Conservation (phyloP, 2,888 invertebrate species). For the Acrobasis suavella region DNA sequence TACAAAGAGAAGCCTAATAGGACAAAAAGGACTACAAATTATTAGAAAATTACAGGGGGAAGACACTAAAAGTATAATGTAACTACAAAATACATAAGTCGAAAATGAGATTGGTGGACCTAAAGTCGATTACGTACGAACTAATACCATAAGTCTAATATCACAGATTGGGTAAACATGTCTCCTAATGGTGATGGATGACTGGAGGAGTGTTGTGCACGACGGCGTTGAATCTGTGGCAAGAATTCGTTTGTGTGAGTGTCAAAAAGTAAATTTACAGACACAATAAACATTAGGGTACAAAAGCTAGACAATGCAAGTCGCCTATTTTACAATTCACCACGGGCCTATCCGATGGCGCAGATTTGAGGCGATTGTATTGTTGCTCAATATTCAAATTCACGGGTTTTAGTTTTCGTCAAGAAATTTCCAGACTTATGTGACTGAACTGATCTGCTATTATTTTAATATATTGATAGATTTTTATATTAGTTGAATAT, state of each 20-base stretch:
- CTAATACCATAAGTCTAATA: slow-evolving; percentile 65
- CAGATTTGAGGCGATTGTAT: slow-evolving; percentile 21
- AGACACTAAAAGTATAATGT: not conserved
- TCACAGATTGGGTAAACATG: slow-evolving; percentile 63
- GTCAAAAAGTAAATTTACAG: slow-evolving; percentile 24
- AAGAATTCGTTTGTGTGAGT: slow-evolving; percentile 39
- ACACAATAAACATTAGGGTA: slow-evolving; percentile 30
- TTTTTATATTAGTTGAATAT: too few species aligned
- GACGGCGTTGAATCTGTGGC: slow-evolving; percentile 76
- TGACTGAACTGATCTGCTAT: not conserved
- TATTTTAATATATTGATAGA: not conserved
- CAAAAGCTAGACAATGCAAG: slow-evolving; percentile 29
- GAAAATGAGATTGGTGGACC: slow-evolving; percentile 20
- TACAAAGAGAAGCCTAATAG: slow-evolving; percentile 11
- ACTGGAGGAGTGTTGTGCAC: slow-evolving; percentile 77
- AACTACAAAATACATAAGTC: slow-evolving; percentile 16
- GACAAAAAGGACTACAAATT: slow-evolving; percentile 12
- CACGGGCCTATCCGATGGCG: slow-evolving; percentile 26
- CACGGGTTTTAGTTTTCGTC: slow-evolving; percentile 1
- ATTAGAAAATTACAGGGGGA: slow-evolving; percentile 11
- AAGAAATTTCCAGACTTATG: not conserved
- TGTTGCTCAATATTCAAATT: slow-evolving; percentile 22
- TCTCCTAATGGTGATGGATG: slow-evolving; percentile 73
- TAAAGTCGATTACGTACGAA: slow-evolving; percentile 29
- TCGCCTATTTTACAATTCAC: slow-evolving; percentile 30